A percentile compares a stretch with the other conserved stretches of the same genome.
These are phyloP conservation scores for Echiichthys vipera DNA, from an alignment of 2,797 vertebrate species.

Conservation along the genomic window DNA sequence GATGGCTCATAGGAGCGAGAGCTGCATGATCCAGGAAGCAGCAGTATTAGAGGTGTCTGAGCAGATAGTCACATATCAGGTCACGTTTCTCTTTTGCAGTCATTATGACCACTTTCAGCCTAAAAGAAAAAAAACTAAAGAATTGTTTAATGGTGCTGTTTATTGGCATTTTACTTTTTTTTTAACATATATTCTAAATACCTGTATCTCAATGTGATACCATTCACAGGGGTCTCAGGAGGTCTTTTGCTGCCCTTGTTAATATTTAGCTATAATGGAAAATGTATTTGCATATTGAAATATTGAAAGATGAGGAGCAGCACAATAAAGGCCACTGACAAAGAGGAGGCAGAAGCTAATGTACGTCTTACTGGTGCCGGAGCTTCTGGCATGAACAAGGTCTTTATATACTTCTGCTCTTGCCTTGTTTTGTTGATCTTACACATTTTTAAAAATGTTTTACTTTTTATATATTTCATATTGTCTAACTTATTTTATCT, in stretches of 20 bases:
- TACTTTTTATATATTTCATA: no score
- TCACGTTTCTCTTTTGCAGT: constrained; percentile 38
- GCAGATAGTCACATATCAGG: constrained; percentile 36
- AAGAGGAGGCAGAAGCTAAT: neutral
- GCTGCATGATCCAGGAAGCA: constrained; percentile 68
- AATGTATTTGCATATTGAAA: neutral
- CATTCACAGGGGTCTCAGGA: neutral
- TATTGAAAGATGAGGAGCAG: neutral
- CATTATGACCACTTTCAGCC: constrained; percentile 4
- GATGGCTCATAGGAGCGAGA: constrained; percentile 67
- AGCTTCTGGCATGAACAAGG: neutral
- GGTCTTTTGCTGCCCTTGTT: neutral
- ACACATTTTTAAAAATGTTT: no score
- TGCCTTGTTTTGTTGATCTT: no score
- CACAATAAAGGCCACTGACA: neutral
- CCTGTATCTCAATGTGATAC: neutral
- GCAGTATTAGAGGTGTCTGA: constrained; percentile 48
- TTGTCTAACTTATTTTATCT: no score
- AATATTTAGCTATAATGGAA: neutral
- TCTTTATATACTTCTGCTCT: no score
- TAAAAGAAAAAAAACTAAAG: neutral
- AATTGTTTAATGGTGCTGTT: neutral
- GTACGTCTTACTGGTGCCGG: neutral
- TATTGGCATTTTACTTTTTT: neutral
- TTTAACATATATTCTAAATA: neutral